These are phyloP conservation scores for Neosilurus mollespiculum DNA, from an alignment of 2,797 vertebrate species.

Conservation along the genomic window DNA sequence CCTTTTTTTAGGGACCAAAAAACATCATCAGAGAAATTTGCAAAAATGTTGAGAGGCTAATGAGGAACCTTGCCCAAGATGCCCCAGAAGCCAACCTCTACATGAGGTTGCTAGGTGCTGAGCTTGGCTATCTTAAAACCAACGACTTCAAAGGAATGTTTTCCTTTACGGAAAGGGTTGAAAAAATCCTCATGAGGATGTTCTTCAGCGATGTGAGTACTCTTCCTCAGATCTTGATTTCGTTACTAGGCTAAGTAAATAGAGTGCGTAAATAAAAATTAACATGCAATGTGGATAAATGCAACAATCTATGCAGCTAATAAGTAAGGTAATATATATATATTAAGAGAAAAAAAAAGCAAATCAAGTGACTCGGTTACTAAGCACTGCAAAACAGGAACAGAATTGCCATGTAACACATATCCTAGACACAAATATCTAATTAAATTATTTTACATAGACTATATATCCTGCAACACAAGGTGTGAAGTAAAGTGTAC, in stretches of 20 bases:
- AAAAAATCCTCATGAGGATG: slow-evolving; percentile 70
- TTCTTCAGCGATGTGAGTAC: slow-evolving; percentile 65
- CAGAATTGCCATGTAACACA: background rate
- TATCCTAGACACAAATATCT: background rate
- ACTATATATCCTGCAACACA: background rate
- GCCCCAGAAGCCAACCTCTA: slow-evolving; percentile 88
- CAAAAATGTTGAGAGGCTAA: slow-evolving; percentile 79
- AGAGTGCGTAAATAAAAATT: background rate
- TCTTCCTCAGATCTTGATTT: background rate
- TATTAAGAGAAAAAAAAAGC: background rate
- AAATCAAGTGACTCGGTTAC: background rate
- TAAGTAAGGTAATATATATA: background rate
- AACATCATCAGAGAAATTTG: slow-evolving; percentile 78
- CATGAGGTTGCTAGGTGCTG: slow-evolving; percentile 86
- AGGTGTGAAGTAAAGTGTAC: background rate
- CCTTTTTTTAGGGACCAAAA: slow-evolving; percentile 66
- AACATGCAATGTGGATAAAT: background rate
- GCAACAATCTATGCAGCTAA: background rate
- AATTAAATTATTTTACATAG: too few species aligned
- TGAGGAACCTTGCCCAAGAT: slow-evolving; percentile 76
- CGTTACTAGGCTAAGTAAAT: background rate
- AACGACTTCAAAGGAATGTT: slow-evolving; percentile 76
- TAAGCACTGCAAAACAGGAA: background rate
- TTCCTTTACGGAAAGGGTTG: slow-evolving; percentile 67
- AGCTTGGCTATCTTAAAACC: slow-evolving; percentile 87